phyloP scores from a whole-genome alignment of 2,113 vertebrate species.

The Madoqua kirkii region DNA sequence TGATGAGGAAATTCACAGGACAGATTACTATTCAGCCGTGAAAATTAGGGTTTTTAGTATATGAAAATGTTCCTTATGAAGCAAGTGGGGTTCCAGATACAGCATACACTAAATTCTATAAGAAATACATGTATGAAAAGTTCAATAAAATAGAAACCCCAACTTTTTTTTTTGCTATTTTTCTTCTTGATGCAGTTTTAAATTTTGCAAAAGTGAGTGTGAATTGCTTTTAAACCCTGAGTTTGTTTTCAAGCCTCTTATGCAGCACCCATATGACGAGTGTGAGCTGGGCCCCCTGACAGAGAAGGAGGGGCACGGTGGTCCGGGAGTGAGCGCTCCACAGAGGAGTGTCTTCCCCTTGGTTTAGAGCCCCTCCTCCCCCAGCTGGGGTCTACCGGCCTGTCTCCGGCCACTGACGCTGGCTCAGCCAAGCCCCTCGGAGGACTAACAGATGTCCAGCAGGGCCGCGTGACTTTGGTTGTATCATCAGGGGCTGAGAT shows the following conservation, averaged over 20 bases:
- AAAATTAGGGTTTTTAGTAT: background rate
- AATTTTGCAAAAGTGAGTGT: background rate
- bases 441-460: conserved; percentile 60
- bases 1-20: background rate
- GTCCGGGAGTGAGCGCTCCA: fast-evolving
- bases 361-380: background rate
- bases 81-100: background rate
- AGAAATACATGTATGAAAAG: background rate
- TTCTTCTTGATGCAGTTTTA: background rate
- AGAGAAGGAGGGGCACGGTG: no score
- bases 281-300: background rate
- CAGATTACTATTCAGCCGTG: background rate
- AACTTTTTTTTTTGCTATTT: background rate
- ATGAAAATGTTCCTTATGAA: background rate
- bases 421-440: conserved; percentile 31
- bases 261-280: background rate
- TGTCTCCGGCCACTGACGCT: background rate
- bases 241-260: background rate
- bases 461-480: background rate
- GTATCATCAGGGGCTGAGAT: background rate
- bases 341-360: background rate
- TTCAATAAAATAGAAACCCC: background rate
- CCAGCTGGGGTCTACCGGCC: background rate
- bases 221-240: background rate
- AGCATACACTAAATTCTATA: background rate